A percentile compares a stretch with the other conserved stretches of the same genome.
phyloP scores from a whole-genome alignment of 2,113 vertebrate species.

The Corythaeola cristata region DNA sequence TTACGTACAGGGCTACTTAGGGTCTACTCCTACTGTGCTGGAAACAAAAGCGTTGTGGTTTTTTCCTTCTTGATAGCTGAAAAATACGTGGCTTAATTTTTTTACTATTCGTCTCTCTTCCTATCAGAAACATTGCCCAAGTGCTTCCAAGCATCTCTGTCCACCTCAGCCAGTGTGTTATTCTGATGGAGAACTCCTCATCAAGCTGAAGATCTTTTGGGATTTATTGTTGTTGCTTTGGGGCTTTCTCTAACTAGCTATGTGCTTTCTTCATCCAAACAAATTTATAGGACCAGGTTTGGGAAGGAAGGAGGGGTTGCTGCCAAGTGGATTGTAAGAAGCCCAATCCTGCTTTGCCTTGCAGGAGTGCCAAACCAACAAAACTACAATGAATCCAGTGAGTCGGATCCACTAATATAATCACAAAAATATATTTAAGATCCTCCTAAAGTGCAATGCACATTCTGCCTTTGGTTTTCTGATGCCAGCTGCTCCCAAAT shows the following conservation, averaged over 20 bases:
- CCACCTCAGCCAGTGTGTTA: background rate
- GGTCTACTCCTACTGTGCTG: background rate
- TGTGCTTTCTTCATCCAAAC: background rate
- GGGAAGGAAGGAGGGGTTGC: background rate
- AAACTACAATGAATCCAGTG: background rate
- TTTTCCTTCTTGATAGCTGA: background rate
- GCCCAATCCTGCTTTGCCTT: background rate
- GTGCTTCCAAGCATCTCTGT: background rate
- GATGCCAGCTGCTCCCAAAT: background rate
- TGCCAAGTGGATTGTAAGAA: background rate
- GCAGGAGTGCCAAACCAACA: background rate
- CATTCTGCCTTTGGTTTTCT: background rate
- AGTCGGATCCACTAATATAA: background rate
- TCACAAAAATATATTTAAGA: background rate
- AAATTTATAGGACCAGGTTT: background rate
- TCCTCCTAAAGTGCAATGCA: background rate
- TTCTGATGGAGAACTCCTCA: background rate
- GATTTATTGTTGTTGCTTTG: background rate
- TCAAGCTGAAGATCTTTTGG: background rate
- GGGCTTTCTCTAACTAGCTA: background rate
- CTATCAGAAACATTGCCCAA: background rate
- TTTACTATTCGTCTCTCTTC: background rate
- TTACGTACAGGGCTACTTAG: background rate
- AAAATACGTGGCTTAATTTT: background rate
- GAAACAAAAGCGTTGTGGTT: fast-evolving